phyloP scores from a whole-genome alignment of 2,797 vertebrate genomes.

The Limosa lapponica region DNA sequence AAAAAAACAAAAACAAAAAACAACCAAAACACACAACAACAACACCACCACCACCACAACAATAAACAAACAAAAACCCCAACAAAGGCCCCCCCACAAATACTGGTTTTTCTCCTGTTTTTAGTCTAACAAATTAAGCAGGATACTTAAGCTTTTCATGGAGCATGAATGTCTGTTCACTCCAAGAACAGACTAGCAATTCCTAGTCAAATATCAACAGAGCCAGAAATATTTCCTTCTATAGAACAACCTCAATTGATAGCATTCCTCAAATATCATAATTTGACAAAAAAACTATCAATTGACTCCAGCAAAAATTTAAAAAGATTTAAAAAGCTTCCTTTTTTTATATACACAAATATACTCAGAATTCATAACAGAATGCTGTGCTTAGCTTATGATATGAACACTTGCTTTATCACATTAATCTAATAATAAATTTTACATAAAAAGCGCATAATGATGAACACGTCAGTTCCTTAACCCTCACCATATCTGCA shows the following conservation, averaged over 20 bases:
- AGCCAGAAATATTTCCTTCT: neutral
- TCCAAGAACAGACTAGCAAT: neutral
- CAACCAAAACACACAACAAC: neutral
- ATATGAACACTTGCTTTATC: neutral
- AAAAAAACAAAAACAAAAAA: neutral
- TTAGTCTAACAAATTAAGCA: neutral
- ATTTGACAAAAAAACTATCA: neutral
- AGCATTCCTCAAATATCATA: neutral
- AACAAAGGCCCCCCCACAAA: neutral
- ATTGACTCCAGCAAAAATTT: neutral
- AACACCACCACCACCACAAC: no score
- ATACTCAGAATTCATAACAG: neutral
- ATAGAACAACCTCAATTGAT: neutral
- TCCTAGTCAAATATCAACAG: neutral
- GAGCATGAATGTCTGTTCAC: neutral
- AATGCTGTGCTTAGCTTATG: fast-evolving
- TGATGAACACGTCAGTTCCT: neutral
- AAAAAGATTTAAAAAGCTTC: neutral
- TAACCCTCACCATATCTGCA: neutral
- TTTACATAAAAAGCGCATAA: neutral
- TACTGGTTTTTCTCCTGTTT: neutral
- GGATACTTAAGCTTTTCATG: neutral
- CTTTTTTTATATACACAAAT: neutral
- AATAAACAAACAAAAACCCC: neutral
- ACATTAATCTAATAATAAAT: neutral